A percentile compares a stretch with the other conserved stretches of the same genome.
Evolutionary conservation across 2,797 vertebrate species (phyloP).

Genomic region (Lagodon rhomboides): DNA sequence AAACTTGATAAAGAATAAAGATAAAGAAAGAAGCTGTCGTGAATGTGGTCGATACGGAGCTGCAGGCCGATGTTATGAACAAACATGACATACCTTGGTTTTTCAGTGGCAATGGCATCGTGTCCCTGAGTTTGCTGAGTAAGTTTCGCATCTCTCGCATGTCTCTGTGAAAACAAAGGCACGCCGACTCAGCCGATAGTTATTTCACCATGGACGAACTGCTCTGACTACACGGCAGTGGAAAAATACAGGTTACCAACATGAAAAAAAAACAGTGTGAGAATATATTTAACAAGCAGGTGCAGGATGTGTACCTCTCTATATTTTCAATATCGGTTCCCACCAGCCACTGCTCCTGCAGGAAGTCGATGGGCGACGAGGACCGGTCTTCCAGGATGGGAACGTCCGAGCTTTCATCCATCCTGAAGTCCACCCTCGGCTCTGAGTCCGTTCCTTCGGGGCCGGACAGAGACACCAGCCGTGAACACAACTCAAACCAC

Average conservation of each 20-base stretch:
- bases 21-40: not conserved
- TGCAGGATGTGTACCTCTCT: slow-evolving; percentile 86
- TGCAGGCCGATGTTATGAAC: not conserved
- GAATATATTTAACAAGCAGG: not conserved
- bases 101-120: slow-evolving; percentile 98
- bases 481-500: not conserved
- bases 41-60: not conserved
- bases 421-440: slow-evolving; percentile 89
- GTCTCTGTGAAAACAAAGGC: slow-evolving; percentile 86
- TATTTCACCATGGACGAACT: not conserved
- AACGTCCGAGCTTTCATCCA: slow-evolving; percentile 92
- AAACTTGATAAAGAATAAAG: not conserved
- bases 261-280: not conserved
- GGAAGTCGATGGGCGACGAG: slow-evolving; percentile 90
- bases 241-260: not conserved
- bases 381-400: slow-evolving; percentile 93
- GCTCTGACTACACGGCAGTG: not conserved
- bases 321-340: slow-evolving; percentile 95
- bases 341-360: slow-evolving; percentile 93
- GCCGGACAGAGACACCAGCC: not conserved
- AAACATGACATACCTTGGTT: slow-evolving; percentile 90
- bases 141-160: slow-evolving; percentile 99
- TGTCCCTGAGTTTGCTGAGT: slow-evolving; percentile 99
- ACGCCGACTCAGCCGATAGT: not conserved
- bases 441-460: slow-evolving; percentile 88